phyloP scores from a whole-genome alignment of 2,888 invertebrate genomes.

The Lumbricus terrestris region DNA sequence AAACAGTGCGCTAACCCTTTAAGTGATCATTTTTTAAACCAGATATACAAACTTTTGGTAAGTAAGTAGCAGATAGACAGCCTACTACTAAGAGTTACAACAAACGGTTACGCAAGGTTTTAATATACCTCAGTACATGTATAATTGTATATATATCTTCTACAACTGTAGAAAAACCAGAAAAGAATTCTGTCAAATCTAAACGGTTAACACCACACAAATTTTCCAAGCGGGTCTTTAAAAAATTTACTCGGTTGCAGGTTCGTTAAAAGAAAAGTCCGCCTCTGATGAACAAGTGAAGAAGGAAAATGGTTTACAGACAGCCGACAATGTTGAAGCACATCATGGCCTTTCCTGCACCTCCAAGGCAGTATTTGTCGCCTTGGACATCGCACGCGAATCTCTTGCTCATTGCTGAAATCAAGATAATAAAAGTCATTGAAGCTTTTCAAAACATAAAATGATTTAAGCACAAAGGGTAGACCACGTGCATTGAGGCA shows the following conservation, averaged over 20 bases:
- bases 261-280: background rate
- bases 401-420: conserved; percentile 25
- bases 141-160: background rate
- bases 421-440: background rate
- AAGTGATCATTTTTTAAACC: background rate
- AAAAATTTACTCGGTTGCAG: background rate
- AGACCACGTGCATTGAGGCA: background rate
- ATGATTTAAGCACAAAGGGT: background rate
- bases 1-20: background rate
- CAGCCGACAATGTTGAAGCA: conserved; percentile 23
- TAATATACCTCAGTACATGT: background rate
- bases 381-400: conserved; percentile 11
- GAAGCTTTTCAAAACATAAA: background rate
- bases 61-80: background rate
- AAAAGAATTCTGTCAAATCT: conserved; percentile 7
- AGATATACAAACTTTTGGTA: background rate
- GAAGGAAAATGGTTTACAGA: background rate
- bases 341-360: conserved; percentile 16
- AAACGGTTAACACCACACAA: conserved; percentile 5
- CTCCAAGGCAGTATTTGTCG: conserved; percentile 20
- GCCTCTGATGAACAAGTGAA: background rate
- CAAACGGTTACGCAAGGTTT: background rate
- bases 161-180: background rate
- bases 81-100: background rate
- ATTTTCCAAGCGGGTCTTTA: background rate